Conservation (phyloP, 2,113 vertebrate species). For the Clinocottus analis region DNA sequence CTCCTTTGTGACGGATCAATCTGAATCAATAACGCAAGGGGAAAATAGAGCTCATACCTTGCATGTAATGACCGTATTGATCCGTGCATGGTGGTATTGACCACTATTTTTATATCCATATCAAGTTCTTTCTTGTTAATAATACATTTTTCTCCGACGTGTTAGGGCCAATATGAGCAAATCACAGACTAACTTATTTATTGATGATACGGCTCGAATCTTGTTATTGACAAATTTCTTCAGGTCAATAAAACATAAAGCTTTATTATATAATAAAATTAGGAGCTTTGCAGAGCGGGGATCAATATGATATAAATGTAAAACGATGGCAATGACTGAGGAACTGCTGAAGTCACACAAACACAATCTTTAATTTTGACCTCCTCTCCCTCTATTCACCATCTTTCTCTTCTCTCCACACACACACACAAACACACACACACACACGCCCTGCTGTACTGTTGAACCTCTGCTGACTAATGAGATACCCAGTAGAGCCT, state of each 20-base stretch:
- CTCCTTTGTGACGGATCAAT: slow-evolving; percentile 43
- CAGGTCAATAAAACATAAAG: slow-evolving; percentile 22
- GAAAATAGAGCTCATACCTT: slow-evolving; percentile 34
- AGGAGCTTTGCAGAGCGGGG: not conserved
- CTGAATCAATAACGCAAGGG: slow-evolving; percentile 32
- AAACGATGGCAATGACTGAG: not conserved
- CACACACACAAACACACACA: too few relatives aligned
- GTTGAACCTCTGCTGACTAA: slow-evolving; percentile 33
- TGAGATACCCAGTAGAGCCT: slow-evolving; percentile 25
- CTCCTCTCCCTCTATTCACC: not conserved
- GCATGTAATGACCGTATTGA: slow-evolving; percentile 36
- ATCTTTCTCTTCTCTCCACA: not conserved
- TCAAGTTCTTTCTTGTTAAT: not conserved
- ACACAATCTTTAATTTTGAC: slow-evolving; percentile 20
- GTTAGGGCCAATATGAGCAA: slow-evolving; percentile 8
- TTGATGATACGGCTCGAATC: slow-evolving; percentile 1
- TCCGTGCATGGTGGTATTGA: slow-evolving; percentile 12
- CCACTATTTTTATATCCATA: not conserved
- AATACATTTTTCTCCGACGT: slow-evolving; percentile 5
- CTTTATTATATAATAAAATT: slow-evolving; percentile 11
- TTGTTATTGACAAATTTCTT: slow-evolving; percentile 24
- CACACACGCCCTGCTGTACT: not conserved
- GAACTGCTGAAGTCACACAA: not conserved
- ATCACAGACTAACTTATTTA: slow-evolving; percentile 24
- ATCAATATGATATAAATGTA: not conserved